These are phyloP conservation scores for Danionella cerebrum DNA, from an alignment of 2,113 vertebrate species.

Conservation along the genomic window DNA sequence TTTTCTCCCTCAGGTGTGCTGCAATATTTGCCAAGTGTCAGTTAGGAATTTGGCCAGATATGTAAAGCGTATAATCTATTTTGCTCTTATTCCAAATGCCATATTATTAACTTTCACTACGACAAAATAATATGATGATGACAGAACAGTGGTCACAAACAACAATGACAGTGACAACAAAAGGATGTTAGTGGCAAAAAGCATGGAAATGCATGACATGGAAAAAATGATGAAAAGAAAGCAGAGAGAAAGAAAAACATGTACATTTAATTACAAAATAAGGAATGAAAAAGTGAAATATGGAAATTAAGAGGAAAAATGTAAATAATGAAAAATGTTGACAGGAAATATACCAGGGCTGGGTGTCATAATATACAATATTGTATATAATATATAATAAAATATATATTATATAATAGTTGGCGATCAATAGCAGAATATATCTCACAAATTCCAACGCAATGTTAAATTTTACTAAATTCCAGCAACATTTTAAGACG, in stretches of 20 bases:
- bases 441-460: no score
- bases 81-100: background rate
- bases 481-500: no score
- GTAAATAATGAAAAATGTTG: background rate
- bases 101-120: background rate
- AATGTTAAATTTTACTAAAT: no score
- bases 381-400: no score
- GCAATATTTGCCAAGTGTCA: slow-evolving; percentile 20
- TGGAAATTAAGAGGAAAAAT: background rate
- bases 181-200: background rate
- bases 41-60: background rate
- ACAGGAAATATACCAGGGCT: no score
- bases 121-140: background rate
- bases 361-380: no score
- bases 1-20: slow-evolving; percentile 40
- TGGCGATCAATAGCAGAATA: no score
- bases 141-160: background rate
- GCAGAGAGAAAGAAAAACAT: background rate
- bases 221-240: background rate
- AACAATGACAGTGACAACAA: background rate
- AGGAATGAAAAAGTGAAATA: background rate
- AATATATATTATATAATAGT: no score
- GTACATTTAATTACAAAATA: background rate
- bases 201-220: background rate
- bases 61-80: background rate